Evolutionary conservation across 2,888 invertebrate species (phyloP).

Genomic region (Synanthedon vespiformis): DNA sequence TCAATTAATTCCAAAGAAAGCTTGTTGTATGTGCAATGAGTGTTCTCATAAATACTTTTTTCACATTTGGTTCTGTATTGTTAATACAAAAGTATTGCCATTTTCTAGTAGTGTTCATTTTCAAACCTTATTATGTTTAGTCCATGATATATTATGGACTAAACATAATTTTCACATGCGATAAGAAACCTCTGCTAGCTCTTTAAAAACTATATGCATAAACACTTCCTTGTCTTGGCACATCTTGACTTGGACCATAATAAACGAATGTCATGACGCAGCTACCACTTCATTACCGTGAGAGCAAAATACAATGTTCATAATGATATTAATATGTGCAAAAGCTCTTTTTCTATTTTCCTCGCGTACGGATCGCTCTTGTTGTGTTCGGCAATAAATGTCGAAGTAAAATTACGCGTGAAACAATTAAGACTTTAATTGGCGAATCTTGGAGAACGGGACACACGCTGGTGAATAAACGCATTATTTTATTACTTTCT

Average conservation of each 20-base stretch:
- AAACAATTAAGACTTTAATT: conserved; percentile 14
- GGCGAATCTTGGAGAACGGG: not conserved
- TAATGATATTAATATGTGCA: not conserved
- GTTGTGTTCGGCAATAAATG: conserved; percentile 23
- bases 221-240: too few species aligned
- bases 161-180: too few species aligned
- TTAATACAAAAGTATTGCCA: too few species aligned
- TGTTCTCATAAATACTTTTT: not conserved
- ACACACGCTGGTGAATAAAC: not conserved
- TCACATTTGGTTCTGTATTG: too few species aligned
- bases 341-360: conserved; percentile 11
- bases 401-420: conserved; percentile 18
- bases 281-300: not conserved
- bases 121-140: too few species aligned
- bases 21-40: not conserved
- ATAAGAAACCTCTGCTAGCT: too few species aligned
- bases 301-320: not conserved
- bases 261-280: conserved; percentile 1
- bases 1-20: not conserved
- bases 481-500: too few species aligned
- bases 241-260: too few species aligned
- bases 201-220: too few species aligned
- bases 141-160: too few species aligned
- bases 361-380: conserved; percentile 17
- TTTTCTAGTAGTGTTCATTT: too few species aligned